phyloP scores from a whole-genome alignment of 2,113 vertebrate species.

The Labeo catla region DNA sequence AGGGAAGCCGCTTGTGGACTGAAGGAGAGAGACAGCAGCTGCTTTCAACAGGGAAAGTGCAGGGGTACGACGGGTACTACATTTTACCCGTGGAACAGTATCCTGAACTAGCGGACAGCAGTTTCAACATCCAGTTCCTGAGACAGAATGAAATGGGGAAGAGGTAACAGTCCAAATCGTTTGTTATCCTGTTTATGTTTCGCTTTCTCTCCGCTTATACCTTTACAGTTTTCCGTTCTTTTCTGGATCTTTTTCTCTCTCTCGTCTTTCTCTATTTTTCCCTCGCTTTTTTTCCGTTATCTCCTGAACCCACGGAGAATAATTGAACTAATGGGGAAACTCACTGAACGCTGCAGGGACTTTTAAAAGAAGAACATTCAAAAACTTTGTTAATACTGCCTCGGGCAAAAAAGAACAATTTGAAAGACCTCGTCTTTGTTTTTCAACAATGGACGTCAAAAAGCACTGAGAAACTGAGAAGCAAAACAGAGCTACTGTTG shows the following conservation, averaged over 20 bases:
- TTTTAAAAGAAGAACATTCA: conserved; percentile 80
- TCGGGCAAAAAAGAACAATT: conserved; percentile 74
- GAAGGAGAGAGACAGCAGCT: conserved; percentile 98
- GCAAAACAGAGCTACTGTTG: conserved; percentile 68
- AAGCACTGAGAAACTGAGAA: conserved; percentile 76
- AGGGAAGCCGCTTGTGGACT: conserved; percentile 95
- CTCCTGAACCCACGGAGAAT: conserved; percentile 92
- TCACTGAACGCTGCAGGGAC: conserved; percentile 91
- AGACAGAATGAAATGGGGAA: conserved; percentile 99
- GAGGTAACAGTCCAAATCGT: conserved; percentile 93
- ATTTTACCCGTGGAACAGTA: conserved; percentile 98
- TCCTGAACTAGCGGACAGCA: conserved; percentile 98
- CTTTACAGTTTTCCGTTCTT: conserved; percentile 27
- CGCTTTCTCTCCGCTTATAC: conserved; percentile 46
- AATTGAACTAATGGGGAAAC: conserved; percentile 88
- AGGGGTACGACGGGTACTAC: conserved; percentile 98
- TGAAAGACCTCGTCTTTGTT: conserved; percentile 65
- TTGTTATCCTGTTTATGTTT: conserved; percentile 49
- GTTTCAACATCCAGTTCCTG: conserved; percentile 99
- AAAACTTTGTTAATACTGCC: conserved; percentile 79
- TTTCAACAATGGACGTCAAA: conserved; percentile 68
- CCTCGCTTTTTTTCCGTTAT: conserved; percentile 52
- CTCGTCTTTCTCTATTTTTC: conserved; percentile 48
- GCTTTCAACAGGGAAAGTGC: conserved; percentile 89
- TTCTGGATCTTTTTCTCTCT: conserved; percentile 54